Conservation (phyloP, 92 coral and sea anemone genomes). For the Micromussa lordhowensis region DNA sequence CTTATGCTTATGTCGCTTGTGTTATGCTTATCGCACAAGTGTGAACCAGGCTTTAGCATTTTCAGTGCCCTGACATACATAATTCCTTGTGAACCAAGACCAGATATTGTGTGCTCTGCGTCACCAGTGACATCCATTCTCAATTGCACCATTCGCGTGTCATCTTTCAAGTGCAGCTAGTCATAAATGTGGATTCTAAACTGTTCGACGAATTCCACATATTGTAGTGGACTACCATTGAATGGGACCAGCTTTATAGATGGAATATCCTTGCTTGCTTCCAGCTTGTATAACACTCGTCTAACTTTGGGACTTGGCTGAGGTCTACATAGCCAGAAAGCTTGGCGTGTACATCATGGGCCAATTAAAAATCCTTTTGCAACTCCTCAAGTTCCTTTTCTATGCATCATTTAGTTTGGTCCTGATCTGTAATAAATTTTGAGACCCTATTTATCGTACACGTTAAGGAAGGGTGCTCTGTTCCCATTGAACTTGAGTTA, state of each 20-base stretch:
- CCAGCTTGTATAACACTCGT: constrained; percentile 36
- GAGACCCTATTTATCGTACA: constrained; percentile 46
- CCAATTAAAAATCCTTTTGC: constrained; percentile 34
- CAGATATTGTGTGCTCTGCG: constrained; percentile 46
- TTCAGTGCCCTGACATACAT: constrained; percentile 60
- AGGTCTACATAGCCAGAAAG: constrained; percentile 8
- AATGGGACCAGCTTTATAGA: constrained; percentile 10
- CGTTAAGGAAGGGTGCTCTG: background rate
- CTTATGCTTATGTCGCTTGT: too few species aligned
- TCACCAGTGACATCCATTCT: constrained; percentile 58
- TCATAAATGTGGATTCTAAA: constrained; percentile 46
- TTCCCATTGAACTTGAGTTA: background rate
- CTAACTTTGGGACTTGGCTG: background rate
- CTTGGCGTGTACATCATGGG: background rate
- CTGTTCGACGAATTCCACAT: constrained; percentile 43
- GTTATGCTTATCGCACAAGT: too few species aligned
- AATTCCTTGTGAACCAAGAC: constrained; percentile 58
- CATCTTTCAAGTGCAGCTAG: constrained; percentile 46
- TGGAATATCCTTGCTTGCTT: constrained; percentile 40
- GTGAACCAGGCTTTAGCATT: constrained; percentile 44
- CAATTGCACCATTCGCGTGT: constrained; percentile 58
- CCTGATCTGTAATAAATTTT: constrained; percentile 11
- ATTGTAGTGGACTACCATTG: constrained; percentile 34
- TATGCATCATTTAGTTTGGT: constrained; percentile 14
- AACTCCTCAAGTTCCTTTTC: constrained; percentile 48